A percentile compares a stretch with the other conserved stretches of the same genome.
Evolutionary conservation across 1,140 invertebrate species (phyloP).

Genomic region (Cryptotermes secundus): DNA sequence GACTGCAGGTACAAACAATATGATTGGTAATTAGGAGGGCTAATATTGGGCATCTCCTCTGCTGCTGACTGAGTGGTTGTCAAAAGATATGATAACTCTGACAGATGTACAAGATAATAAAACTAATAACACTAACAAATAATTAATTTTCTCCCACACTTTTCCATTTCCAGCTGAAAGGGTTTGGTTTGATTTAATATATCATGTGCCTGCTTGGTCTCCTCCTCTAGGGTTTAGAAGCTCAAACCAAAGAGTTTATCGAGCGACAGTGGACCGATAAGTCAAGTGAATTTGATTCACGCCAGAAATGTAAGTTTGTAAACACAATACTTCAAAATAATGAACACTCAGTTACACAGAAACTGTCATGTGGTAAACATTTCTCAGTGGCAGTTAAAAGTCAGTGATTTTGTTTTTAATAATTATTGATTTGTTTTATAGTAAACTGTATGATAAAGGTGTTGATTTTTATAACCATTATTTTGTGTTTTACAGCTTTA

Average conservation of each 20-base stretch:
- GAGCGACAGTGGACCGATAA: conserved; percentile 87
- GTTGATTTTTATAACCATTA: background rate
- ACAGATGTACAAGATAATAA: background rate
- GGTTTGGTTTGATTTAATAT: conserved; percentile 31
- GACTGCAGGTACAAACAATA: no score
- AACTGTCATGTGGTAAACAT: no score
- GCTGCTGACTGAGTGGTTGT: background rate
- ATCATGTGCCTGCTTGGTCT: conserved; percentile 31
- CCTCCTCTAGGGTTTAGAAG: conserved; percentile 74
- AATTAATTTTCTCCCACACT: background rate
- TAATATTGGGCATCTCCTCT: background rate
- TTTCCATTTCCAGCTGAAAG: background rate
- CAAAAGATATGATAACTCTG: background rate
- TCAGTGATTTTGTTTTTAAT: background rate
- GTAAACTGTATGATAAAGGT: background rate
- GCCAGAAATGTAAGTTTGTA: conserved; percentile 77
- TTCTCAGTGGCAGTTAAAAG: background rate
- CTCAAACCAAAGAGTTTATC: conserved; percentile 73
- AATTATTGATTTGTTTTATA: background rate
- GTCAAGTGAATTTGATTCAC: conserved; percentile 80
- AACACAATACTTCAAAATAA: background rate
- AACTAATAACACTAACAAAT: conserved; percentile 27
- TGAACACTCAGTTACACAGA: background rate
- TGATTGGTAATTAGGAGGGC: background rate
- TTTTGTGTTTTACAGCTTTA: background rate